These are phyloP conservation scores for Hirudinaria manillensis DNA, from an alignment of 2,888 invertebrate species.

Conservation along the genomic window DNA sequence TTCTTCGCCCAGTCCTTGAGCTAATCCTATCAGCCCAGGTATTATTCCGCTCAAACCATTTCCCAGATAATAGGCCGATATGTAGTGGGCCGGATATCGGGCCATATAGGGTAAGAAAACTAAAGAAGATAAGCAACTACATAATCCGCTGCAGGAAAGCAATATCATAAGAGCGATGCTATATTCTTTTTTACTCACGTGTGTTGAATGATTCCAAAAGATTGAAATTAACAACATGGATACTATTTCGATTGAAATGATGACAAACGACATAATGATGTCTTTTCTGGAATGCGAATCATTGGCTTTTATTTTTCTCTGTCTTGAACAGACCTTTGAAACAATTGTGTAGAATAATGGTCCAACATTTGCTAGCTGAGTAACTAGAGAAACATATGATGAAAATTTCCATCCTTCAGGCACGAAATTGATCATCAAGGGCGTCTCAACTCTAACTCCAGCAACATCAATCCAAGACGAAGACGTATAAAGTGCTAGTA, in stretches of 20 bases:
- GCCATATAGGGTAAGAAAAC: constrained; percentile 78
- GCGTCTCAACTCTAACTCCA: constrained; percentile 79
- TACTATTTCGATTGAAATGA: constrained; percentile 54
- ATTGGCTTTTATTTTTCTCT: too few species aligned
- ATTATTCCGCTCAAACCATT: constrained; percentile 62
- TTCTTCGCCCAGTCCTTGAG: constrained; percentile 67
- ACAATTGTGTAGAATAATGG: constrained; percentile 65
- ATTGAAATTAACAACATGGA: constrained; percentile 55
- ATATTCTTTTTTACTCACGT: constrained; percentile 51
- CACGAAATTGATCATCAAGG: constrained; percentile 70
- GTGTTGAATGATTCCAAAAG: constrained; percentile 60
- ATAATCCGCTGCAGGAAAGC: constrained; percentile 65
- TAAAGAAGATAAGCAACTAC: constrained; percentile 78
- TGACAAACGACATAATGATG: constrained; percentile 37
- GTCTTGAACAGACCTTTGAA: background rate
- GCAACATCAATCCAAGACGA: constrained; percentile 79
- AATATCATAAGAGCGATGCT: constrained; percentile 60
- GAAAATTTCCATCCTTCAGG: constrained; percentile 84
- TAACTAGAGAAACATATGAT: constrained; percentile 73
- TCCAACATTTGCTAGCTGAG: constrained; percentile 73
- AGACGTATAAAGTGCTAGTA: constrained; percentile 65
- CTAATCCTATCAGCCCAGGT: constrained; percentile 70
- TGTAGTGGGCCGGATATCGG: constrained; percentile 64
- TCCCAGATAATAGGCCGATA: constrained; percentile 75
- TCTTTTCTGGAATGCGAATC: background rate